phyloP scores from a whole-genome alignment of 2,113 vertebrate genomes.

The Platysteira castanea region DNA sequence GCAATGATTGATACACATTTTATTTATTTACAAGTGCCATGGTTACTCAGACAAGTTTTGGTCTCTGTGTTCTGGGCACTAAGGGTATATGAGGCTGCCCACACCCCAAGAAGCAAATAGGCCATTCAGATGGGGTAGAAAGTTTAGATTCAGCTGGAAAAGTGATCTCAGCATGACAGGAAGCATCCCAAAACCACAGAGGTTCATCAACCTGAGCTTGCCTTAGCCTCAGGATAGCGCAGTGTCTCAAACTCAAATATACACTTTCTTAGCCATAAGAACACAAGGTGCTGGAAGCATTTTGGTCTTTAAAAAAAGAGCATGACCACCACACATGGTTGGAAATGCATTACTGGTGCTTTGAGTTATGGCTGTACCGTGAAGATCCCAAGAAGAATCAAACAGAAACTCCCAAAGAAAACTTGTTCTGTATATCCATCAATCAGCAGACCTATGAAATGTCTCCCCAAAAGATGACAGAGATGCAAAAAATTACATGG shows the following conservation, averaged over 20 bases:
- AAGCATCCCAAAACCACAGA: neutral
- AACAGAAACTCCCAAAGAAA: neutral
- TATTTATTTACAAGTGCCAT: conserved; percentile 28
- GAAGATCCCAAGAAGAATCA: neutral
- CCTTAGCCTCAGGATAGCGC: neutral
- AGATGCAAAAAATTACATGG: neutral
- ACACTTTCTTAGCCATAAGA: neutral
- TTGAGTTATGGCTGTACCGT: neutral
- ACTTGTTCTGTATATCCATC: neutral
- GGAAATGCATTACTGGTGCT: neutral
- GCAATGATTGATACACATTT: neutral
- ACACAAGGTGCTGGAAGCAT: rapidly evolving
- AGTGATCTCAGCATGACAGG: neutral
- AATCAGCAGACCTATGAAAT: neutral
- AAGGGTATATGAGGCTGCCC: neutral
- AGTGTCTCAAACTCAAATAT: neutral
- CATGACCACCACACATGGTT: neutral
- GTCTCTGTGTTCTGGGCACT: neutral
- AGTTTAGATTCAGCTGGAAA: neutral
- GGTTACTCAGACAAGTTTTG: neutral
- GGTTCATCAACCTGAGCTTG: neutral
- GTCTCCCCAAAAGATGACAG: neutral
- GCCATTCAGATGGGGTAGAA: neutral
- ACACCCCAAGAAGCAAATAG: neutral
- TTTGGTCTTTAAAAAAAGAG: neutral